Percentiles rank a stretch among this genome's conserved stretches.
phyloP scores from a whole-genome alignment of 2,888 invertebrate genomes.

The Hirtodrosophila alboralis region DNA sequence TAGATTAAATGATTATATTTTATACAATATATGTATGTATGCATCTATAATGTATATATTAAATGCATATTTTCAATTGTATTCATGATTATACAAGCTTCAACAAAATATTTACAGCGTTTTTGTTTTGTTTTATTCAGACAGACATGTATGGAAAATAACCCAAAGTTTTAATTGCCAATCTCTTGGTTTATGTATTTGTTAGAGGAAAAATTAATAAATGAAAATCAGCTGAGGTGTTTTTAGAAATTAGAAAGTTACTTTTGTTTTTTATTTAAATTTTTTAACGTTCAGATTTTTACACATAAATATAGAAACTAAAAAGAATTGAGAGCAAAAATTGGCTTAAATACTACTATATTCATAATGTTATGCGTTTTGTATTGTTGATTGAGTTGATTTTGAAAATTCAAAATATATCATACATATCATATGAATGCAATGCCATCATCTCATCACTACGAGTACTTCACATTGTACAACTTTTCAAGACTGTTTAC shows the following conservation, averaged over 20 bases:
- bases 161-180: no score
- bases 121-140: slow-evolving; percentile 12
- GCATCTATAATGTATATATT: slow-evolving; percentile 13
- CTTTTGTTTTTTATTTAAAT: slow-evolving; percentile 57
- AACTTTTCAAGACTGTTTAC: slow-evolving; percentile 27
- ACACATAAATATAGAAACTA: slow-evolving; percentile 70
- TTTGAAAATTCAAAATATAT: slow-evolving; percentile 32
- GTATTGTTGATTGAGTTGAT: slow-evolving; percentile 29
- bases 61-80: slow-evolving; percentile 17
- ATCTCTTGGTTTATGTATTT: background rate
- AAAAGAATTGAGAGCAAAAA: slow-evolving; percentile 70
- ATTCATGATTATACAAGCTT: slow-evolving; percentile 36
- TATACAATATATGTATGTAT: slow-evolving; percentile 33
- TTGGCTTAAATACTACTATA: slow-evolving; percentile 60
- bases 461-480: slow-evolving; percentile 33
- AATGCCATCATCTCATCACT: slow-evolving; percentile 36
- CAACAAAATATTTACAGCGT: slow-evolving; percentile 71
- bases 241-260: slow-evolving; percentile 67
- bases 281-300: slow-evolving; percentile 60
- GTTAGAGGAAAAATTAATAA: slow-evolving; percentile 21
- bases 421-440: slow-evolving; percentile 27
- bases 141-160: slow-evolving; percentile 5
- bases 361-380: slow-evolving; percentile 50
- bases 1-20: slow-evolving; percentile 31
- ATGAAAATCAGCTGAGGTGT: slow-evolving; percentile 6